Evolutionary conservation across 2,113 vertebrate genomes (phyloP), one percentile per base, ranked within the genome.

Genomic region (Patagioenas fasciata): DNA sequence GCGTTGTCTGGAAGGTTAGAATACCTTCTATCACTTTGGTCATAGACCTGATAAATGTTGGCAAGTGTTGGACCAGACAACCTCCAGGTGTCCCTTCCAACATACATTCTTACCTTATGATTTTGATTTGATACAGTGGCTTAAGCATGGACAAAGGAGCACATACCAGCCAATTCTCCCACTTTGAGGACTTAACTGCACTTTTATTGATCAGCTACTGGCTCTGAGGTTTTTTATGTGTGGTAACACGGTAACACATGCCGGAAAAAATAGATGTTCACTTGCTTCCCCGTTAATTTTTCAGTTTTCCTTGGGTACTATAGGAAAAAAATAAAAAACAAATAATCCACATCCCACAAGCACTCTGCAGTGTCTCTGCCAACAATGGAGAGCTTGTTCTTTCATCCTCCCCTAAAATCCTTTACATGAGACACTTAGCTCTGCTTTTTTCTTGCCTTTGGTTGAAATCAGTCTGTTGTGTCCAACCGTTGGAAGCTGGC

Each of bases 331-430:
- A 42, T 21, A 0, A 1, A 69, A 78, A 70, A 6, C 40, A 80
- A 92, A 70, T 32, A 88, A 66, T 70, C 44, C 47, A 66, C 51
- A 56, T 54, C 15, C 19, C 8, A 4, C 34, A 56, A 72, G 38
- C 4, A 2, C 25, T 66, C 50, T 66, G 15, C 64, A 73, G 13
- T 44, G 13, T 31, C 36, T 80, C 75, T 73, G 58, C 11, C 79
- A 85, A 90, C 60, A 93, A 51, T 34, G 47, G 40, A 84, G 54
- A 78, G 21, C 51, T 90, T 96, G 91, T 93, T 94, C 58, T 88
- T 90, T 91, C 88, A 62, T 71, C 47, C 40, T 86, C 9, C 32
- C 28, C 82, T 66, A 70, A 88, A 92, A 47, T 15, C 17, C 26
- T 64, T 60, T 44, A 53, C 36, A 84, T 32, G 34, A 71, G 18